phyloP scores from a whole-genome alignment of 2,888 invertebrate species.

The Drosophila tanythrix region DNA sequence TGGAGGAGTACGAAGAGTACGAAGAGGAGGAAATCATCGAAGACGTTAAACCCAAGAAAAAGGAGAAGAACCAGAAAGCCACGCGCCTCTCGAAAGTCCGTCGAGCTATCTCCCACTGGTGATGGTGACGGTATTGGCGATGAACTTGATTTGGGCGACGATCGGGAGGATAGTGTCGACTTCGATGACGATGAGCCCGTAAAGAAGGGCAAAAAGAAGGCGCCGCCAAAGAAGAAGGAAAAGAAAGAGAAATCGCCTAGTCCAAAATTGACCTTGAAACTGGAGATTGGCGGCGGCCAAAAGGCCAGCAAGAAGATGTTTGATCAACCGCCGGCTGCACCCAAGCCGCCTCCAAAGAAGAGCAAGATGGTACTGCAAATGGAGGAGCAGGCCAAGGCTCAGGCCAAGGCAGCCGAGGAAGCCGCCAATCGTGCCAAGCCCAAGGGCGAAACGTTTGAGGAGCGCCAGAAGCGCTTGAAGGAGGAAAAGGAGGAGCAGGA shows the following conservation, averaged over 20 bases:
- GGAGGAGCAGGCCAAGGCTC: constrained; percentile 84
- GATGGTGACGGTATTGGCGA: constrained; percentile 49
- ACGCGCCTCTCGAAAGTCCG: constrained; percentile 72
- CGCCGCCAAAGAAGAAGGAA: constrained; percentile 82
- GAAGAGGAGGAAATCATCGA: constrained; percentile 80
- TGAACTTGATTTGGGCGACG: constrained; percentile 64
- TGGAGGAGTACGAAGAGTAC: constrained; percentile 84
- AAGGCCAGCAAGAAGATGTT: constrained; percentile 84
- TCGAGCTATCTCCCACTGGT: constrained; percentile 64
- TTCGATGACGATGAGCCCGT: constrained; percentile 79
- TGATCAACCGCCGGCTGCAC: constrained; percentile 78
- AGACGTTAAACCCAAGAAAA: constrained; percentile 82
- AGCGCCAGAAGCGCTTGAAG: constrained; percentile 82
- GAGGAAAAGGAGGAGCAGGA: constrained; percentile 82
- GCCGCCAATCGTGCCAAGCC: constrained; percentile 80
- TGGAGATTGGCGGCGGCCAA: constrained; percentile 83
- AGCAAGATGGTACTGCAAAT: constrained; percentile 83
- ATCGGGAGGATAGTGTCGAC: constrained; percentile 82
- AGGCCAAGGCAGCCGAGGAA: constrained; percentile 83
- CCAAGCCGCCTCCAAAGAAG: constrained; percentile 84
- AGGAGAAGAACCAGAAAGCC: constrained; percentile 81
- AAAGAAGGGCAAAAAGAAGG: constrained; percentile 82
- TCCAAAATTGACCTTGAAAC: constrained; percentile 83
- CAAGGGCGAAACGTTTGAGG: constrained; percentile 82
- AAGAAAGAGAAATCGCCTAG: constrained; percentile 84